phyloP scores from a whole-genome alignment of 1,140 invertebrate species.

The Oryctes rhinoceros region DNA sequence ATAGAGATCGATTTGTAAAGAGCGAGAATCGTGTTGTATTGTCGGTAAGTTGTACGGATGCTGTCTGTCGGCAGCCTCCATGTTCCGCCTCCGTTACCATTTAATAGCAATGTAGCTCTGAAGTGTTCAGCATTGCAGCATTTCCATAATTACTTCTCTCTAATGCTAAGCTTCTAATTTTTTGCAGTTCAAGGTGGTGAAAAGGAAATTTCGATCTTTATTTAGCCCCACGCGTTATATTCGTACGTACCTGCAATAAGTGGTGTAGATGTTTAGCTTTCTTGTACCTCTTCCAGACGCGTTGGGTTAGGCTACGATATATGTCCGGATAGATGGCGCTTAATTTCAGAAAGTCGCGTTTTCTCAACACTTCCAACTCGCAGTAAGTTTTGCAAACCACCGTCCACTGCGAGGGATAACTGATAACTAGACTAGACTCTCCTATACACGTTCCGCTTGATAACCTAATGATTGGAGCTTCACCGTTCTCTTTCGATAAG shows the following conservation, averaged over 20 bases:
- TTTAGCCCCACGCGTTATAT: too few relatives aligned
- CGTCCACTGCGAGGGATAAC: constrained; percentile 44
- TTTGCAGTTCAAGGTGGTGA: too few relatives aligned
- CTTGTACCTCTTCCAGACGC: constrained; percentile 1
- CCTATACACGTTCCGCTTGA: constrained; percentile 45
- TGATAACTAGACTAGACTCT: constrained; percentile 43
- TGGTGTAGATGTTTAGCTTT: constrained; percentile 11
- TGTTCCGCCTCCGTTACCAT: too few relatives aligned
- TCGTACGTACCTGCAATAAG: background rate
- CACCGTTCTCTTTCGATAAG: constrained; percentile 46
- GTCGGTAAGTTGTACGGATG: too few relatives aligned
- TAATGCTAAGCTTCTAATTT: too few relatives aligned
- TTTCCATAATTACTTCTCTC: too few relatives aligned
- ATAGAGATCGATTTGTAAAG: too few relatives aligned
- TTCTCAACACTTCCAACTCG: constrained; percentile 42
- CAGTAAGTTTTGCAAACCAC: constrained; percentile 46
- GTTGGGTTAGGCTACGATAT: constrained; percentile 6
- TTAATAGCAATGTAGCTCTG: too few relatives aligned
- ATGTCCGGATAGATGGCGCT: constrained; percentile 38
- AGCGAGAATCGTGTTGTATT: too few relatives aligned
- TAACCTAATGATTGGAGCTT: constrained; percentile 46
- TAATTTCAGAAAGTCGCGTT: constrained; percentile 41
- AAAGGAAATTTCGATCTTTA: too few relatives aligned
- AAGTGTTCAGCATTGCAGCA: too few relatives aligned
- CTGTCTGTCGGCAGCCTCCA: too few relatives aligned